These are phyloP conservation scores for Oxyruncus cristatus DNA, from an alignment of 2,113 vertebrate genomes.

Conservation along the genomic window DNA sequence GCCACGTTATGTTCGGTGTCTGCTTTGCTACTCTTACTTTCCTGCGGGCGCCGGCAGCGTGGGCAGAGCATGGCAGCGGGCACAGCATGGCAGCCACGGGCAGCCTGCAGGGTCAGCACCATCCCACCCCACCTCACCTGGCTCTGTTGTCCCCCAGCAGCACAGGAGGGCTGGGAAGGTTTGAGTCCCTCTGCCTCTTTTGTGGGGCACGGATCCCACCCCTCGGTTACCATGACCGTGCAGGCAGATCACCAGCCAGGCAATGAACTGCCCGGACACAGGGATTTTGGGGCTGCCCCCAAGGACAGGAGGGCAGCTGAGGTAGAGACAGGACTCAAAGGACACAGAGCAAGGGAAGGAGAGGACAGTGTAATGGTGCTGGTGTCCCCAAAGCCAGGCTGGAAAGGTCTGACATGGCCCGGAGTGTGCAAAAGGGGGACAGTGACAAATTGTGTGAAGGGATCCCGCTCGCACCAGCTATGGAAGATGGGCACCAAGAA, in stretches of 20 bases:
- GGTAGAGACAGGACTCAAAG: neutral
- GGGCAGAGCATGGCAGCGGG: neutral
- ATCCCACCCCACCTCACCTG: rapidly evolving
- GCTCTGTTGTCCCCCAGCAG: neutral
- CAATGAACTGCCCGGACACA: rapidly evolving
- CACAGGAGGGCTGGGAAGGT: neutral
- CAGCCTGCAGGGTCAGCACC: neutral
- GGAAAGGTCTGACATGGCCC: neutral
- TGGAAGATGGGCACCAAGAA: neutral
- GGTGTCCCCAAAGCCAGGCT: neutral
- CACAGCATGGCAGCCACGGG: neutral
- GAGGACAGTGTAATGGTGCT: rapidly evolving
- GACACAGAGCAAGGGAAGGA: neutral
- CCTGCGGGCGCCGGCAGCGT: neutral
- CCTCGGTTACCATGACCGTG: neutral
- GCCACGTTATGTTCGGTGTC: neutral
- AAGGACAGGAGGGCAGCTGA: neutral
- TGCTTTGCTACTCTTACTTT: conserved; percentile 43
- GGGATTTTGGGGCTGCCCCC: neutral
- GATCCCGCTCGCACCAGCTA: rapidly evolving
- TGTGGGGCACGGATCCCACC: rapidly evolving
- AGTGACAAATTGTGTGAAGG: neutral
- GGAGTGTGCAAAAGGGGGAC: neutral
- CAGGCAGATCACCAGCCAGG: neutral
- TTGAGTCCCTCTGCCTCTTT: neutral